Evolutionary conservation across 2,888 invertebrate genomes (phyloP).

Genomic region (Drosophila aldrichi): DNA sequence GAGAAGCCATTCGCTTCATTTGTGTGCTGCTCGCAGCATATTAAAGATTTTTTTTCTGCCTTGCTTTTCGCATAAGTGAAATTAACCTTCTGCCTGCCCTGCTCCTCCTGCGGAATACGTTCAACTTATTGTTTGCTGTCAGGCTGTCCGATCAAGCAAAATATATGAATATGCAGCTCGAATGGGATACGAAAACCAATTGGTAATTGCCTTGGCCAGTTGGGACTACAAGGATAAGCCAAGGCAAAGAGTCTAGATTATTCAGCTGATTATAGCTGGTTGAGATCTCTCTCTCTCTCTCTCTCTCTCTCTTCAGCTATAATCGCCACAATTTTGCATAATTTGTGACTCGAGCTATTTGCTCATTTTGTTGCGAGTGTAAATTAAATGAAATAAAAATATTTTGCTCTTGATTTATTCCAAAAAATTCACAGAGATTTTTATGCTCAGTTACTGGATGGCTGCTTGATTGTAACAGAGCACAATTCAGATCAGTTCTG

Average conservation of each 20-base stretch:
- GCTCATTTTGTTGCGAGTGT: conserved; percentile 14
- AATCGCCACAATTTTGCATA: neutral
- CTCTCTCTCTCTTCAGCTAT: neutral
- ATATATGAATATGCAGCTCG: conserved; percentile 3
- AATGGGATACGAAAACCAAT: conserved; percentile 17
- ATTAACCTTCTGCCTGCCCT: conserved; percentile 45
- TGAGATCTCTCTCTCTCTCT: no score
- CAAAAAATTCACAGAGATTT: conserved; percentile 60
- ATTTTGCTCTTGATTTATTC: conserved; percentile 69
- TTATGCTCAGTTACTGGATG: conserved; percentile 27
- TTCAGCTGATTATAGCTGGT: no score
- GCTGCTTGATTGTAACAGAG: conserved; percentile 33
- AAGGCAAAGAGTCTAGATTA: neutral
- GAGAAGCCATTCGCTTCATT: conserved; percentile 12
- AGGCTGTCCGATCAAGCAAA: conserved; percentile 26
- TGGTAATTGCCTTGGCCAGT: conserved; percentile 5
- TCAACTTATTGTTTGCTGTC: conserved; percentile 44
- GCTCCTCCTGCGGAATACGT: conserved; percentile 11
- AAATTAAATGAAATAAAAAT: conserved; percentile 68
- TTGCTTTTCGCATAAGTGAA: conserved; percentile 49
- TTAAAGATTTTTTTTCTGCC: conserved; percentile 52
- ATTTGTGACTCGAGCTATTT: neutral
- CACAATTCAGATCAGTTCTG: conserved; percentile 23
- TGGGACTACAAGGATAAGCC: conserved; percentile 1
- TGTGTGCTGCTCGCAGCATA: conserved; percentile 31